These are phyloP conservation scores for Taurulus bubalis DNA, from an alignment of 2,113 vertebrate species.

Conservation along the genomic window DNA sequence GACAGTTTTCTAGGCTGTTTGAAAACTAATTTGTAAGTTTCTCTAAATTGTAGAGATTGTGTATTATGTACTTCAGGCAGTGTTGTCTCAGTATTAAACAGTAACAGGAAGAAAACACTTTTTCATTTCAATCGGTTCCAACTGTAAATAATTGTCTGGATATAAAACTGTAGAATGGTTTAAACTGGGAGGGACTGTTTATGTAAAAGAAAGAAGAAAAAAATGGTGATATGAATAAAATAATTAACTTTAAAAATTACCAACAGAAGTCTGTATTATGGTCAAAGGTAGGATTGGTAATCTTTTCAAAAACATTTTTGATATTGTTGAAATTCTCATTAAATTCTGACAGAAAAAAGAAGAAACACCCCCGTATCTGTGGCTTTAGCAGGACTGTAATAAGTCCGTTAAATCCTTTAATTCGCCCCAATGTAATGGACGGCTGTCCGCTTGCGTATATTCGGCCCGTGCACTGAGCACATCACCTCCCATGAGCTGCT, in stretches of 20 bases:
- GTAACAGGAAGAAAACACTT: not conserved
- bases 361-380: not conserved
- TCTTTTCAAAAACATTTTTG: no score
- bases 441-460: not conserved
- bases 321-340: not conserved
- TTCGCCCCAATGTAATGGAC: not conserved
- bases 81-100: conserved; percentile 14
- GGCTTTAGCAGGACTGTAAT: not conserved
- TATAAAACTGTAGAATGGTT: conserved; percentile 28
- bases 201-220: conserved; percentile 16
- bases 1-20: not conserved
- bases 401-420: not conserved
- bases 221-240: conserved; percentile 43
- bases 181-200: conserved; percentile 12
- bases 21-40: not conserved
- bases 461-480: no score
- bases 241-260: conserved; percentile 10
- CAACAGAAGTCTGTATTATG: not conserved
- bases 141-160: conserved; percentile 17
- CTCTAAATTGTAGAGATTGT: not conserved
- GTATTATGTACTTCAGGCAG: not conserved
- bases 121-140: conserved; percentile 18
- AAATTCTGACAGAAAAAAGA: not conserved
- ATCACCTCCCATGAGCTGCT: not conserved
- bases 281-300: not conserved